These are phyloP conservation scores for Danionella dracula DNA, from an alignment of 2,797 vertebrate genomes.

Conservation along the genomic window DNA sequence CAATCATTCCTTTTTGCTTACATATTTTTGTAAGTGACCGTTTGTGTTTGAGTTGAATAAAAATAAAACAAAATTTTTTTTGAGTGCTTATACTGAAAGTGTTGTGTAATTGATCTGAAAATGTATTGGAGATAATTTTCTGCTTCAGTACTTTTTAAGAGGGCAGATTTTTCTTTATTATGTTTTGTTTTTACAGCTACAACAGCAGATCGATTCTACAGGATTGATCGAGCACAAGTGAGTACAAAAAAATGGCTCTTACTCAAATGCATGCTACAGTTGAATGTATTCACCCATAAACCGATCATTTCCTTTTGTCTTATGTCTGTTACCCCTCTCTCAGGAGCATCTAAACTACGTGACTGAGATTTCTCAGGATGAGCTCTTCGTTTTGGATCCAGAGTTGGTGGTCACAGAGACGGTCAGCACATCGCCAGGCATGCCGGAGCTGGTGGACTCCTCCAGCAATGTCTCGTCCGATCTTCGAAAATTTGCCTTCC, in stretches of 20 bases:
- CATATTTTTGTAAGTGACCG: neutral
- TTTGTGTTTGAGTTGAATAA: neutral
- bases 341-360: conserved; percentile 86
- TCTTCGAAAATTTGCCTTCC: conserved; percentile 69
- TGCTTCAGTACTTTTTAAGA: neutral
- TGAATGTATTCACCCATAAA: neutral
- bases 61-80: neutral
- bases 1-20: no score
- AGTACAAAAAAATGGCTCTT: conserved; percentile 37
- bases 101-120: neutral
- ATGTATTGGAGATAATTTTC: neutral
- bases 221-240: conserved; percentile 85
- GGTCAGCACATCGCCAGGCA: conserved; percentile 75
- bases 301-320: neutral
- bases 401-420: conserved; percentile 82
- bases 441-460: conserved; percentile 77
- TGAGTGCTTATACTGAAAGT: neutral
- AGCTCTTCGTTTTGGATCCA: conserved; percentile 90
- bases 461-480: conserved; percentile 61
- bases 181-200: conserved; percentile 63
- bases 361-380: conserved; percentile 90
- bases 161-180: conserved; percentile 25
- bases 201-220: conserved; percentile 84
- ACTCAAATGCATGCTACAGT: neutral
- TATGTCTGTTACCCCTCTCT: conserved; percentile 18